phyloP scores from a whole-genome alignment of 2,113 vertebrate genomes.

The Benitochromis conjunctus region DNA sequence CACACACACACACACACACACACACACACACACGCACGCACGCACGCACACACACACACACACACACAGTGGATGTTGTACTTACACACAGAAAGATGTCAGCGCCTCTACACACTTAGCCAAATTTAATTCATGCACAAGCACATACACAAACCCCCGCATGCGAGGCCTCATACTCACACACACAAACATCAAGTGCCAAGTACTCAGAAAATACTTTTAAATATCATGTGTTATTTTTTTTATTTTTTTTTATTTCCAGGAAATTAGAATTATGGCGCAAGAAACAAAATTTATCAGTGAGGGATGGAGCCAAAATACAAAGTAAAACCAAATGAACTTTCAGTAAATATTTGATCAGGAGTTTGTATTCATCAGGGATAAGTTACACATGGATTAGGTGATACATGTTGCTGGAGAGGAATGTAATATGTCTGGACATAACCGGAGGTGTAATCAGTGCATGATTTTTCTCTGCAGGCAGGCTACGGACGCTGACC shows the following conservation, averaged over 20 bases:
- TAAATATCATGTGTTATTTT: neutral
- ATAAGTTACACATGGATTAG: slow-evolving; percentile 15
- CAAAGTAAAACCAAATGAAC: slow-evolving; percentile 36
- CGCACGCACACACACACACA: neutral
- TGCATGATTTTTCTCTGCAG: neutral
- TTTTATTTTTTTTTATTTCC: neutral
- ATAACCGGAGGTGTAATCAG: neutral
- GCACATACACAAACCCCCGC: neutral
- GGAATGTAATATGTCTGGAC: neutral
- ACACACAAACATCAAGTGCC: neutral
- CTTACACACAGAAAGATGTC: neutral
- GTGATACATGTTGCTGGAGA: slow-evolving; percentile 5
- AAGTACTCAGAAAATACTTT: slow-evolving; percentile 22
- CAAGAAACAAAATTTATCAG: slow-evolving; percentile 19
- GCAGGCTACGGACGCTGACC: neutral
- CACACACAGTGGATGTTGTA: neutral
- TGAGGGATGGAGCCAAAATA: slow-evolving; percentile 13
- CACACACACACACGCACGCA: neutral
- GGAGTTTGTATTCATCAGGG: slow-evolving; percentile 17
- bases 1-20: neutral
- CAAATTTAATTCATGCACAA: slow-evolving; percentile 14
- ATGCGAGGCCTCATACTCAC: neutral
- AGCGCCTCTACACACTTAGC: neutral
- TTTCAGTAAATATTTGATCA: slow-evolving; percentile 17
- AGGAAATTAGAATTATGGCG: slow-evolving; percentile 26